Base-by-base conservation (phyloP, 2,113 vertebrate species). In the Scartelaos histophorus region DNA sequence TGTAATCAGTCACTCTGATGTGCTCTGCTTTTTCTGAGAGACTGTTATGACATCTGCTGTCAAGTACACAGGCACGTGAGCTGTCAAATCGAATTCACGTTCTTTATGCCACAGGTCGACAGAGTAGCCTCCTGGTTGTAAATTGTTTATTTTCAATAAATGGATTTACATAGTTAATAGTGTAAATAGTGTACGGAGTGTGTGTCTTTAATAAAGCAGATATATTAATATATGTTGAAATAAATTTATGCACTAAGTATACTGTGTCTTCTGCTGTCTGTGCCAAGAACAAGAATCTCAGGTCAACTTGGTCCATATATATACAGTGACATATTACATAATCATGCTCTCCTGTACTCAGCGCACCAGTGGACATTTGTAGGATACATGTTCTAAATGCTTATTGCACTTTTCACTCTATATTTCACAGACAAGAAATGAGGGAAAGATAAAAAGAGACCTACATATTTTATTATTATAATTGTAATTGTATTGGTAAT, bases 211-310 rank as follows among this genome's bases (percentile, higher is more conserved):
- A 81, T 70, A 73, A 75, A 86, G 70, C 12, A 68, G 79, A 83
- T 78, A 80, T 87, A 81, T 86, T 86, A 81, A 86, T 87, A 90
- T 87, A 88, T 90, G 87, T 88, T 85, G 73, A 90, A 91, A 90
- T 91, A 84, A 89, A 90, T 88, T 84, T 60, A 85, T 90, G 86
- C 78, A 84, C 78, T 80, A 82, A 62, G 80, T 66, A 0, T 22
- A 22, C 19, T 67, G 78, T 38, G 82, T 86, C 67, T 43, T 58
- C 72, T 68, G 46, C 80, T 79, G 7, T 43, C 45, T 87, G 45
- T 70, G 64, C 47, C 69, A 47, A 29, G 67, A 60, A 66, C 68
- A 75, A 67, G 22, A 74, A 74, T 75, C n/a, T 21, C 75, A 61
- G 78, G 60, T 77, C 75, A 79, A 56, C 70, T 57, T 13, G 46